Evolutionary conservation across 2,888 invertebrate species (phyloP).

Genomic region (Melangyna quadrimaculata): DNA sequence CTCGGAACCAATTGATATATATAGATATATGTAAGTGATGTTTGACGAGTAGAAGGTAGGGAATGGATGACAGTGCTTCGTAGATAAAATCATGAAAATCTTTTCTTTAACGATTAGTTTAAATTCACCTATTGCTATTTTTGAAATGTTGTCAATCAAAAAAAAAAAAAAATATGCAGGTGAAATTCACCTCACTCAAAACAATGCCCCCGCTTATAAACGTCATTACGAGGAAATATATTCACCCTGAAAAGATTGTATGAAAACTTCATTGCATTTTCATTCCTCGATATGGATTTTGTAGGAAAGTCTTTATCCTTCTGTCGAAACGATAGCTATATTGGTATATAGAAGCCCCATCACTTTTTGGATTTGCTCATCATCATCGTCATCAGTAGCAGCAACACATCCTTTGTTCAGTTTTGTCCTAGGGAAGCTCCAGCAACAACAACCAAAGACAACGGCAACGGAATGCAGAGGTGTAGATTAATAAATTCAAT

Average conservation of each 20-base stretch:
- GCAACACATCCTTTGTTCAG: slow-evolving; percentile 2
- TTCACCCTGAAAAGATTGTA: slow-evolving; percentile 59
- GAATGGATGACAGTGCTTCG: too few relatives aligned
- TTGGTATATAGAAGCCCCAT: slow-evolving; percentile 5
- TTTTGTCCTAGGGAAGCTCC: not conserved
- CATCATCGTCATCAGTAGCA: not conserved
- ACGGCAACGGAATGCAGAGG: slow-evolving; percentile 35
- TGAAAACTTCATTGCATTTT: slow-evolving; percentile 69
- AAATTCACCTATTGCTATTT: too few relatives aligned
- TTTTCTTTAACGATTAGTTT: too few relatives aligned
- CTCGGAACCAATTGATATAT: too few relatives aligned
- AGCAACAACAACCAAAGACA: not conserved
- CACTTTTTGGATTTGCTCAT: slow-evolving; percentile 14
- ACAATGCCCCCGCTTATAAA: slow-evolving; percentile 4
- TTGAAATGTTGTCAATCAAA: too few relatives aligned
- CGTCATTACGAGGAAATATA: slow-evolving; percentile 57
- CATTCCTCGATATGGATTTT: slow-evolving; percentile 51
- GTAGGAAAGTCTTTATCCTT: slow-evolving; percentile 34
- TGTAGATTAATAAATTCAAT: slow-evolving; percentile 72
- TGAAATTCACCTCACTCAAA: not conserved
- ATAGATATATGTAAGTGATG: too few relatives aligned
- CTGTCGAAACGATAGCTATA: too few relatives aligned
- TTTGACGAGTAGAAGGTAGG: too few relatives aligned
- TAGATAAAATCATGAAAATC: too few relatives aligned
- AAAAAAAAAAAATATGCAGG: not conserved